These are phyloP conservation scores for Naja naja DNA, from an alignment of 2,113 vertebrate species.

Conservation along the genomic window DNA sequence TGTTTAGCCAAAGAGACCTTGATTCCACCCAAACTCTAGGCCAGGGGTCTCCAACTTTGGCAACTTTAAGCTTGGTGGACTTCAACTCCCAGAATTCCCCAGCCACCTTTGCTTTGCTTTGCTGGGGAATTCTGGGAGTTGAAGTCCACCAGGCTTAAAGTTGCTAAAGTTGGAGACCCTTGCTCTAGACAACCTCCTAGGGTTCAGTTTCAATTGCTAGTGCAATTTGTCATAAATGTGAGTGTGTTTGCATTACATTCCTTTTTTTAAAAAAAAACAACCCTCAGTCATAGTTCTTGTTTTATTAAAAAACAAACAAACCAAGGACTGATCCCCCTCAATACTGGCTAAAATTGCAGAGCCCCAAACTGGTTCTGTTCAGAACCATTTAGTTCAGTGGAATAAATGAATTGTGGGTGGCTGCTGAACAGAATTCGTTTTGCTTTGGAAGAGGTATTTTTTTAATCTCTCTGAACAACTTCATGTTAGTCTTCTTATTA, in stretches of 20 bases:
- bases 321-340: background rate
- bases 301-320: background rate
- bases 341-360: background rate
- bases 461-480: background rate
- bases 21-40: background rate
- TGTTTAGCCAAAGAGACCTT: background rate
- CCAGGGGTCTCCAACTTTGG: too few relatives aligned
- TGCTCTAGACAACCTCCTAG: background rate
- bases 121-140: too few relatives aligned
- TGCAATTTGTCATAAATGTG: background rate
- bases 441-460: background rate
- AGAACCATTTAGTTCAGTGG: background rate
- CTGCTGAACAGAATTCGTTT: background rate
- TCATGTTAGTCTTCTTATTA: slow-evolving; percentile 26
- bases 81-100: too few relatives aligned
- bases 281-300: background rate
- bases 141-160: too few relatives aligned
- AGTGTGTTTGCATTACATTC: background rate
- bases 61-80: too few relatives aligned
- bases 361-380: slow-evolving; percentile 3
- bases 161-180: too few relatives aligned
- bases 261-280: background rate
- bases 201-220: too few relatives aligned
- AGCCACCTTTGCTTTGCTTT: too few relatives aligned
- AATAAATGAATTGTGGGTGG: background rate